Conservation (phyloP, 2,888 invertebrate genomes). For the Drosophila quinaria region DNA sequence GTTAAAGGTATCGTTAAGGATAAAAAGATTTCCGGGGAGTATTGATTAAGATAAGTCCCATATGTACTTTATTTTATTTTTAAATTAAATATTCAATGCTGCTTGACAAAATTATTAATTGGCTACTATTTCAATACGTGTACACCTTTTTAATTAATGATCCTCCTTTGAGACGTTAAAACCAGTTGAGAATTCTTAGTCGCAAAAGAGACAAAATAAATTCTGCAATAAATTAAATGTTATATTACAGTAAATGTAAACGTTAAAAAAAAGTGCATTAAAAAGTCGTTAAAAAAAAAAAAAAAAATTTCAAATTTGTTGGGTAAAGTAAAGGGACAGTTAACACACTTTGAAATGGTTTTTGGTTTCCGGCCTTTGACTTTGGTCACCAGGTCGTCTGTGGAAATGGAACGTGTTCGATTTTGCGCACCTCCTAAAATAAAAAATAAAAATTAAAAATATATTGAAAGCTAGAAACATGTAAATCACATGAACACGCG, state of each 20-base stretch:
- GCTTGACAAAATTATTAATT: too few species aligned
- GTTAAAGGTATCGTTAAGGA: not conserved
- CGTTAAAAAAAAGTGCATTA: slow-evolving; percentile 1
- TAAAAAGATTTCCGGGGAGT: not conserved
- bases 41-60: not conserved
- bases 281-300: not conserved
- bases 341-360: slow-evolving; percentile 55
- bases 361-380: slow-evolving; percentile 64
- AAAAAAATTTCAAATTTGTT: not conserved
- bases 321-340: slow-evolving; percentile 27
- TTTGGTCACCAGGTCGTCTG: slow-evolving; percentile 38
- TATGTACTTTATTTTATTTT: not conserved
- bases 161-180: too few species aligned
- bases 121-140: too few species aligned
- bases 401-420: slow-evolving; percentile 68
- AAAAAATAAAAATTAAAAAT: slow-evolving; percentile 15
- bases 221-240: not conserved
- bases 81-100: not conserved
- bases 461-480: slow-evolving; percentile 50
- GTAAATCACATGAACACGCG: slow-evolving; percentile 57
- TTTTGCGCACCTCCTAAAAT: slow-evolving; percentile 61
- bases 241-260: too few species aligned
- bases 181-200: too few species aligned
- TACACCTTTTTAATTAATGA: too few species aligned
- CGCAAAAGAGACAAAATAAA: too few species aligned